A percentile compares a stretch with the other conserved stretches of the same genome.
Conservation (phyloP, 2,797 vertebrate genomes). For the Caiman crocodilus region DNA sequence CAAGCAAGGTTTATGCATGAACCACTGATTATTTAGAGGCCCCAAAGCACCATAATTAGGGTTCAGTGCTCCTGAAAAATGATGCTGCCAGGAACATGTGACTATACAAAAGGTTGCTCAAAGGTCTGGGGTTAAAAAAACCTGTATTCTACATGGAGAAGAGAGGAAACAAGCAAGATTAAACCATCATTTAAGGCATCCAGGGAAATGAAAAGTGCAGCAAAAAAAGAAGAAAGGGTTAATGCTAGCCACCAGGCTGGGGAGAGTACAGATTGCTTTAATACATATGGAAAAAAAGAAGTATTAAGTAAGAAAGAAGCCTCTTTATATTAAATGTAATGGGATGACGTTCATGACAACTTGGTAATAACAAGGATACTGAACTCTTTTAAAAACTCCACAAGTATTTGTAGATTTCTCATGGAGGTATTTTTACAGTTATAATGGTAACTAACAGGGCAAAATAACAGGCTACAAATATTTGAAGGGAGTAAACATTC, state of each 20-base stretch:
- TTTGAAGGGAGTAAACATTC: slow-evolving; percentile 39
- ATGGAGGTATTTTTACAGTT: slow-evolving; percentile 24
- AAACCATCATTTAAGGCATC: not conserved
- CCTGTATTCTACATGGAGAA: not conserved
- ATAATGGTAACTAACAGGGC: slow-evolving; percentile 18
- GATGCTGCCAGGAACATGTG: not conserved
- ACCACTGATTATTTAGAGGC: not conserved
- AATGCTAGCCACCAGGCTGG: not conserved
- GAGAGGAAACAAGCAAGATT: not conserved
- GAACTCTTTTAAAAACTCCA: slow-evolving; percentile 18
- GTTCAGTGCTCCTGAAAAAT: not conserved
- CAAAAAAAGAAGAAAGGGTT: not conserved
- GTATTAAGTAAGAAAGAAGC: slow-evolving; percentile 6
- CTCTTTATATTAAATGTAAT: not conserved
- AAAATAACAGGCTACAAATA: slow-evolving; percentile 48
- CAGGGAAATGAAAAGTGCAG: not conserved
- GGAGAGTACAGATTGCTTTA: slow-evolving; percentile 26
- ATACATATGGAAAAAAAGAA: not conserved
- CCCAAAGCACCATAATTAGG: not conserved
- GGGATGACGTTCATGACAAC: not conserved
- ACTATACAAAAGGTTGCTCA: not conserved
- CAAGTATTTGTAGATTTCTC: slow-evolving; percentile 49
- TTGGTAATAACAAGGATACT: not conserved
- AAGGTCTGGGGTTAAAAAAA: not conserved
- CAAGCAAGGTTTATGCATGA: not conserved